Evolutionary conservation across 2,113 vertebrate genomes (phyloP), one percentile per base, ranked within the genome.

Genomic region (Calyptomena viridis): DNA sequence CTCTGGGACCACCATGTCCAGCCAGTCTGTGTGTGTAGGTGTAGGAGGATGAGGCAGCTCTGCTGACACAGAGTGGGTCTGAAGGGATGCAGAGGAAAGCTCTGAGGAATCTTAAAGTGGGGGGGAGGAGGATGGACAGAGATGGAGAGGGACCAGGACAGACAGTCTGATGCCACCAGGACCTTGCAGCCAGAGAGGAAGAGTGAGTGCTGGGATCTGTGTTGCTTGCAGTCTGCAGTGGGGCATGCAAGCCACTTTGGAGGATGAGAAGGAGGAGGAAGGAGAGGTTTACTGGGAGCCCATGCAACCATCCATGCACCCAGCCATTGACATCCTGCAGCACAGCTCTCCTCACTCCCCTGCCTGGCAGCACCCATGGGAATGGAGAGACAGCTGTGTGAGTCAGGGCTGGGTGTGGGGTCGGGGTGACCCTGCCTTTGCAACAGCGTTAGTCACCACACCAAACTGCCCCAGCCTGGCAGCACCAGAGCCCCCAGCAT

Each of bases 401-500:
- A 97, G 94, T 96, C 96, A 97, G 73, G 64, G 60, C 73, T 93
- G 47, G 80, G 93, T 3, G 94, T 89, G 93, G 71, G 95, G 76
- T 89, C 27, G 3, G 53, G 27, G 55, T 22, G 37, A 91, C 91
- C 95, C 63, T 94, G 81, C 81, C 84, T 93, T 87, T n/a, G 64
- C 1, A 7, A 78, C 75, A 64, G 50, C 14, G 0, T 97, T 90
- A 95, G 53, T 97, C 96, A 96, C 81, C 3, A 0, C n/a, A 31
- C 64, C 59, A 24, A 78, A 84, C 44, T 64, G 93, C 78, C 90
- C 40, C 49, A 28, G 69, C 73, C 76, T n/a, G 2, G 90, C 84
- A 62, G 84, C 42, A 5, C 62, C 1, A 3, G 81, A 95, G 80
- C 89, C 95, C 93, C 93, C 93, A 92, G 95, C 89, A 76, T 40